phyloP scores from a whole-genome alignment of 2,888 invertebrate genomes.

The Listrodromus nycthemerus region DNA sequence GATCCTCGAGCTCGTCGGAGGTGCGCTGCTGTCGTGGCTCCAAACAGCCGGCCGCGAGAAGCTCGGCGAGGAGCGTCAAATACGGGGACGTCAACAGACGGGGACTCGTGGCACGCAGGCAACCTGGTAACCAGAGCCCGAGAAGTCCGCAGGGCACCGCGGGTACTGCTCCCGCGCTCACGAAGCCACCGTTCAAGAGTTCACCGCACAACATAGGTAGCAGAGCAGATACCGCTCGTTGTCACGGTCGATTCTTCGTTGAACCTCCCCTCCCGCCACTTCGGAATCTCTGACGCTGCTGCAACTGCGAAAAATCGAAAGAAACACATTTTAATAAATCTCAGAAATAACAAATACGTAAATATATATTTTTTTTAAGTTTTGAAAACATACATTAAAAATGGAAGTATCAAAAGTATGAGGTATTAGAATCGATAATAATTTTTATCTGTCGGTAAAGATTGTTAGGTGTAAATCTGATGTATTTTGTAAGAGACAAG shows the following conservation, averaged over 20 bases:
- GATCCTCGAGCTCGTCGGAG: slow-evolving; percentile 41
- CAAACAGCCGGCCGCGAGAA: slow-evolving; percentile 79
- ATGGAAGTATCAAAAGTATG: too few relatives aligned
- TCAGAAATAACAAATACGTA: background rate
- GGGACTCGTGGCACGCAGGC: slow-evolving; percentile 81
- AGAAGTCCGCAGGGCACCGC: slow-evolving; percentile 82
- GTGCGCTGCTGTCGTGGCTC: slow-evolving; percentile 70
- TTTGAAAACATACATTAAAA: background rate
- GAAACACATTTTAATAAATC: too few relatives aligned
- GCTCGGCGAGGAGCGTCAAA: slow-evolving; percentile 81
- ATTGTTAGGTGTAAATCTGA: too few relatives aligned
- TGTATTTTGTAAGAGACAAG: too few relatives aligned
- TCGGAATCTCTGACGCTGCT: background rate
- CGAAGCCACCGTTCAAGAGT: slow-evolving; percentile 84
- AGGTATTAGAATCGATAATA: too few relatives aligned
- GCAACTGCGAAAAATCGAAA: background rate
- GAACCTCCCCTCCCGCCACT: slow-evolving; percentile 72
- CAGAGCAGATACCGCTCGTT: slow-evolving; percentile 64
- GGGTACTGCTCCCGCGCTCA: slow-evolving; percentile 83
- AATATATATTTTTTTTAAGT: too few relatives aligned
- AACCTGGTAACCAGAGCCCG: slow-evolving; percentile 83
- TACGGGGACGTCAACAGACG: slow-evolving; percentile 80
- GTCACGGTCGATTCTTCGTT: slow-evolving; percentile 67
- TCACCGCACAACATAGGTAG: slow-evolving; percentile 84
- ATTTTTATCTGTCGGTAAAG: too few relatives aligned